phyloP scores from a whole-genome alignment of 2,797 vertebrate species.

The Ptychadena robeensis region DNA sequence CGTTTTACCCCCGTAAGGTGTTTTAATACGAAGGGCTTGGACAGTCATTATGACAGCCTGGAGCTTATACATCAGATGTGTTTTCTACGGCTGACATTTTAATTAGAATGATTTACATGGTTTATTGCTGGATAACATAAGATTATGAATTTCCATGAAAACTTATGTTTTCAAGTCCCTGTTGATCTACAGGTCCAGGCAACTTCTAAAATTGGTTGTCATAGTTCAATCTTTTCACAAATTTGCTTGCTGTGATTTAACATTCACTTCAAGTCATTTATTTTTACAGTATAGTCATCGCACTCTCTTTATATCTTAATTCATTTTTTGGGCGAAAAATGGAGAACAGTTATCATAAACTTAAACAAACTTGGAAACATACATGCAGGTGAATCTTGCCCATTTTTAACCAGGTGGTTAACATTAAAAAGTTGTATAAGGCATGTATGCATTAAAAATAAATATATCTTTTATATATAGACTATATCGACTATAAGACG shows the following conservation, averaged over 20 bases:
- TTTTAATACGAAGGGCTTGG: conserved; percentile 39
- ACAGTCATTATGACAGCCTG: conserved; percentile 42
- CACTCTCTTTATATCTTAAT: no score
- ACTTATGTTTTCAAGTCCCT: not conserved
- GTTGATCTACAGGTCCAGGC: not conserved
- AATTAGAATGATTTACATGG: conserved; percentile 57
- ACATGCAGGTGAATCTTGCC: no score
- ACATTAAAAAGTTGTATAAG: no score
- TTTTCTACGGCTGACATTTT: conserved; percentile 46
- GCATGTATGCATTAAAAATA: no score
- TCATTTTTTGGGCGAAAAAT: no score
- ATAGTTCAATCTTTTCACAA: no score
- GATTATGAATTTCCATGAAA: not conserved
- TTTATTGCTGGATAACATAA: conserved; percentile 33
- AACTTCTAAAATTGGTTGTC: not conserved
- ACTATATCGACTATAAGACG: no score
- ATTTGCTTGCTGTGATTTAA: not conserved
- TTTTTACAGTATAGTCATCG: not conserved
- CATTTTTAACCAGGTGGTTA: no score
- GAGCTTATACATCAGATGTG: conserved; percentile 33
- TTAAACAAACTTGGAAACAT: no score
- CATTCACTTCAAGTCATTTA: not conserved
- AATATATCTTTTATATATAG: no score
- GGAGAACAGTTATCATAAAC: no score
- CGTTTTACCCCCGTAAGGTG: conserved; percentile 55